Conservation (phyloP, 2,888 invertebrate genomes). For the Nezara viridula region DNA sequence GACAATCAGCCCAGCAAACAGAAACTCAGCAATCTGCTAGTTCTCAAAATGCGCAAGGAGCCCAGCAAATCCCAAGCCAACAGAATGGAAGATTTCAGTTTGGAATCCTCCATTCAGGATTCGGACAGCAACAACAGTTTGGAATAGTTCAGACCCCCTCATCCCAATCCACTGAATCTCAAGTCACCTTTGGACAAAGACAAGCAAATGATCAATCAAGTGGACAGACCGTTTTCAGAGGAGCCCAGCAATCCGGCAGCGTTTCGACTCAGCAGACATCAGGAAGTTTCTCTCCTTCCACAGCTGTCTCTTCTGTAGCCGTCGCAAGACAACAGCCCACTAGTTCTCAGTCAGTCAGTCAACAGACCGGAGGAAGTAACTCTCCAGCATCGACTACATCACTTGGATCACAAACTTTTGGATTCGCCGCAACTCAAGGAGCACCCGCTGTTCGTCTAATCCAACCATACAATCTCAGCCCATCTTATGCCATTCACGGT, state of each 20-base stretch:
- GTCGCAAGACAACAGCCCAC: neutral
- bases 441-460: neutral
- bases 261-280: neutral
- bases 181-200: neutral
- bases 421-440: neutral
- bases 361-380: neutral
- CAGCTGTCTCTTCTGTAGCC: neutral
- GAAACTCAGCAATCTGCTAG: neutral
- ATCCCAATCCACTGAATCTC: neutral
- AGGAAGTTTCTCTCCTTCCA: conserved; percentile 1
- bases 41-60: neutral
- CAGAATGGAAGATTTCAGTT: conserved; percentile 17
- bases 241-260: neutral
- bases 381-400: neutral
- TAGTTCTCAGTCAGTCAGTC: neutral
- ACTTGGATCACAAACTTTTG: neutral
- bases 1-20: conserved; percentile 20
- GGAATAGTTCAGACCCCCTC: conserved; percentile 8
- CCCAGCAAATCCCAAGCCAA: neutral
- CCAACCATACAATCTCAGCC: conserved; percentile 35
- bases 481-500: conserved; percentile 26
- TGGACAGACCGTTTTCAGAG: neutral
- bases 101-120: neutral
- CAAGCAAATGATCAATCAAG: conserved; percentile 13
- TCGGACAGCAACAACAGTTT: neutral